phyloP scores from a whole-genome alignment of 2,888 invertebrate species.

The Corythucha ciliata region DNA sequence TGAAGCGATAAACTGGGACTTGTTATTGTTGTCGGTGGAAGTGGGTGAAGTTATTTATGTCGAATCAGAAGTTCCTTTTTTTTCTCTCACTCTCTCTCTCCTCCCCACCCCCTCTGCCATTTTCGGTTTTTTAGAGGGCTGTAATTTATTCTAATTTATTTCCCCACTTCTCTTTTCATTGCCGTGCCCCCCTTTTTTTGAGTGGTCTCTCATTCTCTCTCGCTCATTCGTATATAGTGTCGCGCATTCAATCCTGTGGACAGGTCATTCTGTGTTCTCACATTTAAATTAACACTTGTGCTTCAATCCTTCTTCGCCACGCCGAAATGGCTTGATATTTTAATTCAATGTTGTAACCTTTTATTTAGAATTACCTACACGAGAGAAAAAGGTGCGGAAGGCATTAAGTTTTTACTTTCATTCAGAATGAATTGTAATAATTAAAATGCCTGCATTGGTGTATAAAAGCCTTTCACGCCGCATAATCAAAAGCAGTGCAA shows the following conservation, averaged over 20 bases:
- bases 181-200: not conserved
- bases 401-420: not conserved
- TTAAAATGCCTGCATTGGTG: too few relatives aligned
- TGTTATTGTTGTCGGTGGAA: conserved; percentile 22
- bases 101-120: not conserved
- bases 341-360: not conserved
- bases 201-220: too few relatives aligned
- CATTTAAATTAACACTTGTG: conserved; percentile 21
- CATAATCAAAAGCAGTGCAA: too few relatives aligned
- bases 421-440: too few relatives aligned
- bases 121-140: not conserved
- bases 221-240: too few relatives aligned
- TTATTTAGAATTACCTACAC: not conserved
- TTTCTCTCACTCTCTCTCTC: not conserved
- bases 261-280: conserved; percentile 17
- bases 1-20: conserved; percentile 26
- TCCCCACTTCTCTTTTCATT: not conserved
- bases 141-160: conserved; percentile 23
- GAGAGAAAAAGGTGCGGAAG: not conserved
- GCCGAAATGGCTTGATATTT: not conserved
- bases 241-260: too few relatives aligned
- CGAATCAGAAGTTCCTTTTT: conserved; percentile 17
- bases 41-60: conserved; percentile 23
- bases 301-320: not conserved
- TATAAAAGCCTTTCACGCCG: too few relatives aligned